Evolutionary conservation across 2,113 vertebrate genomes (phyloP).

Genomic region (Pipra filicauda): DNA sequence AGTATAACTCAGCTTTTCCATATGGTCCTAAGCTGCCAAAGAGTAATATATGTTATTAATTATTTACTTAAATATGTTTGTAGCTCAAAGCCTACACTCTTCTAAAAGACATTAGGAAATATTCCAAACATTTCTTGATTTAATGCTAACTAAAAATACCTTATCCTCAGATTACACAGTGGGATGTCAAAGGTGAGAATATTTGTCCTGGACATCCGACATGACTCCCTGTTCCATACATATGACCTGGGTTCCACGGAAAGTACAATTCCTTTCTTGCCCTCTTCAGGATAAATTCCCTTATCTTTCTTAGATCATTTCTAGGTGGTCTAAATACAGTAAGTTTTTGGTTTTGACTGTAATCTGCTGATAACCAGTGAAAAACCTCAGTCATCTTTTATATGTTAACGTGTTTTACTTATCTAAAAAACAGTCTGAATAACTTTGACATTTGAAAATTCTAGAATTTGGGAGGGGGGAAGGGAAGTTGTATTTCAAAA

Average conservation of each 20-base stretch:
- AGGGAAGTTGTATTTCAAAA: constrained; percentile 34
- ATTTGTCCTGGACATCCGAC: not conserved
- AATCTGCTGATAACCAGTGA: not conserved
- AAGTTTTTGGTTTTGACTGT: not conserved
- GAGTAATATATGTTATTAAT: not conserved
- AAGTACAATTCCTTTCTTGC: not conserved
- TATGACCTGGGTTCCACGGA: fast-evolving
- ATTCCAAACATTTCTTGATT: not conserved
- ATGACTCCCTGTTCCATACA: not conserved
- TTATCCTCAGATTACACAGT: not conserved
- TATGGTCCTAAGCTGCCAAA: fast-evolving
- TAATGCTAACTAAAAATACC: constrained; percentile 13
- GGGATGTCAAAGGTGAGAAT: not conserved
- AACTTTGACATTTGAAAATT: not conserved
- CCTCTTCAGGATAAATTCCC: not conserved
- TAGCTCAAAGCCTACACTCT: not conserved
- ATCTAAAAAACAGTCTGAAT: not conserved
- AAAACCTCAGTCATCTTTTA: not conserved
- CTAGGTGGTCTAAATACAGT: not conserved
- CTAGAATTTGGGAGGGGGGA: not conserved
- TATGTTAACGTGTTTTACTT: not conserved
- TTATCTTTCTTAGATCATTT: not conserved
- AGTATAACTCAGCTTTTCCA: not conserved
- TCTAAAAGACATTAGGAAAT: not conserved
- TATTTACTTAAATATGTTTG: not conserved